phyloP scores from a whole-genome alignment of 1,140 invertebrate genomes.

The Penaeus vannamei region DNA sequence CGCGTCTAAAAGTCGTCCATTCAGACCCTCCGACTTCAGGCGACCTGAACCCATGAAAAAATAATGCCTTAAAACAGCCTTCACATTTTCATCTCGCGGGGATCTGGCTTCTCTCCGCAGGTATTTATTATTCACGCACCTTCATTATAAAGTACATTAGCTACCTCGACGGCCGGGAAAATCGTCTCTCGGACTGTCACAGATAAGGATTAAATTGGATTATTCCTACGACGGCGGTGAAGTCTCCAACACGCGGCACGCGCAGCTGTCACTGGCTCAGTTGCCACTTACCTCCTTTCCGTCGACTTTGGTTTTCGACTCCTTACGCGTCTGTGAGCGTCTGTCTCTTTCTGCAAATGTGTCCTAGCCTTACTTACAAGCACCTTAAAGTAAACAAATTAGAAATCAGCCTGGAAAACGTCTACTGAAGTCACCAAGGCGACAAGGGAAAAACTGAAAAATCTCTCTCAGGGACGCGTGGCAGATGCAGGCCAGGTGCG shows the following conservation, averaged over 20 bases:
- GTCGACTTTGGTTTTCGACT: too few relatives aligned
- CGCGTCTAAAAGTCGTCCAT: not conserved
- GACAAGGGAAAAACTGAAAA: too few relatives aligned
- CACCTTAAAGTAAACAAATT: too few relatives aligned
- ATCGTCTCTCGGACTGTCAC: not conserved
- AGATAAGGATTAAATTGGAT: slow-evolving; percentile 1
- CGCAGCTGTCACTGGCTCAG: slow-evolving; percentile 48
- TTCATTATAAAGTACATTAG: not conserved
- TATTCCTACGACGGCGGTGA: not conserved
- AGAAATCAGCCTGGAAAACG: too few relatives aligned
- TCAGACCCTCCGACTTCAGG: too few relatives aligned
- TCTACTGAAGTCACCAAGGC: too few relatives aligned
- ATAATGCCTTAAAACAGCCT: slow-evolving; percentile 36
- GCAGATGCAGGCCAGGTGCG: slow-evolving; percentile 57
- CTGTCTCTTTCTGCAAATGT: too few relatives aligned
- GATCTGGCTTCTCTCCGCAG: slow-evolving; percentile 43
- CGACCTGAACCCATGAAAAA: not conserved
- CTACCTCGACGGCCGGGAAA: not conserved
- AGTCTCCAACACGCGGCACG: slow-evolving; percentile 46
- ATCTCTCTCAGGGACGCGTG: slow-evolving; percentile 17
- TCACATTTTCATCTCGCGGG: slow-evolving; percentile 5
- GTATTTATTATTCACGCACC: slow-evolving; percentile 46
- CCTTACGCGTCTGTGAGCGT: too few relatives aligned
- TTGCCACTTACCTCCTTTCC: slow-evolving; percentile 36
- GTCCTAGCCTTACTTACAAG: too few relatives aligned